phyloP scores from a whole-genome alignment of 2,888 invertebrate species.

The Dione vanillae region DNA sequence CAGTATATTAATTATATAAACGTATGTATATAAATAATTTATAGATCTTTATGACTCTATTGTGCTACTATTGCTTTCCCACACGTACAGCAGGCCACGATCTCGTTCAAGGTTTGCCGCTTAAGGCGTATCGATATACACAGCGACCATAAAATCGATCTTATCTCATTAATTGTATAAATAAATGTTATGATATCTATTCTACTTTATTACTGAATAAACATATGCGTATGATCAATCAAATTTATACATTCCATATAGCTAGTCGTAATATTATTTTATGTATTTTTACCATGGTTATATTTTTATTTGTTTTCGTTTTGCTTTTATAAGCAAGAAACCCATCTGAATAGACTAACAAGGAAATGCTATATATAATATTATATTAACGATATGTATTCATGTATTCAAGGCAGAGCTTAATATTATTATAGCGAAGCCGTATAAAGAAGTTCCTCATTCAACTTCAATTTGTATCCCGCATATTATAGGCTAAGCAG shows the following conservation, averaged over 20 bases:
- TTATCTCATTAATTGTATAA: slow-evolving; percentile 30
- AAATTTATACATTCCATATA: not conserved
- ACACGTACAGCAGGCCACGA: slow-evolving; percentile 33
- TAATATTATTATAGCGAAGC: no score
- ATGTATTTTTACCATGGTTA: not conserved
- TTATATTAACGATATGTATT: not conserved
- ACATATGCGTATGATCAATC: not conserved
- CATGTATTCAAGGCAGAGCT: not conserved
- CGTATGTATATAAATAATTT: slow-evolving; percentile 1
- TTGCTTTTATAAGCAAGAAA: not conserved
- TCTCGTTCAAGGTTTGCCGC: slow-evolving; percentile 34
- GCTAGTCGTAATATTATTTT: not conserved
- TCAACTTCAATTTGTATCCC: no score
- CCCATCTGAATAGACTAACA: not conserved
- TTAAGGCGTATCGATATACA: slow-evolving; percentile 18
- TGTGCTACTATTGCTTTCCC: slow-evolving; percentile 32
- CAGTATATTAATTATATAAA: not conserved
- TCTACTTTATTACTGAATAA: not conserved
- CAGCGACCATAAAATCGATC: slow-evolving; percentile 19
- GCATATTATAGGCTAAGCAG: no score
- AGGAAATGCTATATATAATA: not conserved
- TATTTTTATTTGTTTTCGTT: not conserved
- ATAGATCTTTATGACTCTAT: not conserved
- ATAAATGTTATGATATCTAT: slow-evolving; percentile 10
- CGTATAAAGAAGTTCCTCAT: no score